Evolutionary conservation across 92 coral and sea anemone species (phyloP), one percentile per base, ranked within the genome.

Genomic region (Epizoanthus rinbou): DNA sequence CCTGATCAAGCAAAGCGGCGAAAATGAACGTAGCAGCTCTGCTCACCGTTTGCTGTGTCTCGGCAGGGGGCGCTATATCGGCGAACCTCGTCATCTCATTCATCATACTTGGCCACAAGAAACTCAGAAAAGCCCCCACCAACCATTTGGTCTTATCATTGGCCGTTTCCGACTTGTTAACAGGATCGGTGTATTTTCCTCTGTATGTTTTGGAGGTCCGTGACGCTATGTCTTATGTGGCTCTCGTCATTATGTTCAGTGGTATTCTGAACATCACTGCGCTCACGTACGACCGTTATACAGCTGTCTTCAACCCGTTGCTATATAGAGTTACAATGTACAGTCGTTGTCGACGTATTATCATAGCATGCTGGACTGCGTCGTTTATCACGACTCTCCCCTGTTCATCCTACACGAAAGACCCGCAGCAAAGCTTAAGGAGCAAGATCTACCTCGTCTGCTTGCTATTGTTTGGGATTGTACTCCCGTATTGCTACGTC

Each of bases 161-260:
- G 39, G 79, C 79, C 10, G 79, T 73, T 31, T 73, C 79, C 8
- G 79, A 73, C 11, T 21, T 73, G 7, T 7, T 73, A 11, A 73
- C 78, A 8, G 78, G 78, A 6, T 73, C 43, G 13, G 62, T 73
- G 43, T 73, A 73, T 53, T 73, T 22, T 10, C 60, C 78, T 47
- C 59, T 73, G 11, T 52, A 47, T 8, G 78, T 23, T 19, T 2
- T 73, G n/a, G 31, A 73, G 13, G 19, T 24, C 17, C 15, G 14
- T 4, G 63, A 50, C 3, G 64, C 47, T n/a, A 13, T 15, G 18
- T 15, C 13, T 25, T 73, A 73, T 18, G 5, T 73, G 63, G n/a
- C 50, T 2, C 41, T 73, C 11, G 31, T 52, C 5, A 52, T 52
- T 24, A 23, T 73, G 60, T 22, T 10, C 19, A 52, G 19, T 8